Evolutionary conservation across 2,888 invertebrate species (phyloP).

Genomic region (Epinotia ramella): DNA sequence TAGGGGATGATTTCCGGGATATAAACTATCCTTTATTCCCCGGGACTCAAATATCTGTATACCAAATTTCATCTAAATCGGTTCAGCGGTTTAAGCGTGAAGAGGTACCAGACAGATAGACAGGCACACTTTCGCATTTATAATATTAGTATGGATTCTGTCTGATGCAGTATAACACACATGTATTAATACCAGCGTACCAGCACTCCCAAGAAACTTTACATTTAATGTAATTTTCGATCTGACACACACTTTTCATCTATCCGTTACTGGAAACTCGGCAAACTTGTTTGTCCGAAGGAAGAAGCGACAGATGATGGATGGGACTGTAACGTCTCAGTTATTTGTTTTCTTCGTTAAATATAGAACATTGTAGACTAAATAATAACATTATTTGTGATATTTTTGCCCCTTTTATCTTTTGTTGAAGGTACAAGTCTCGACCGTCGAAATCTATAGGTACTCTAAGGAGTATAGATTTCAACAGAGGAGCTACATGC

Average conservation of each 20-base stretch:
- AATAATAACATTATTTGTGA: not conserved
- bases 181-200: not conserved
- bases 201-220: not conserved
- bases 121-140: too few relatives aligned
- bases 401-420: conserved; percentile 4
- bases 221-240: not conserved
- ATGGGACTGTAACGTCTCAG: conserved; percentile 1
- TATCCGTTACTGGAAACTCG: not conserved
- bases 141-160: too few relatives aligned
- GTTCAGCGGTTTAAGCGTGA: too few relatives aligned
- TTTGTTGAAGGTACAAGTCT: not conserved
- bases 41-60: too few relatives aligned
- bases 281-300: not conserved
- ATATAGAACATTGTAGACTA: not conserved
- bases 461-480: too few relatives aligned
- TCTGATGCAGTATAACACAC: too few relatives aligned
- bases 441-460: too few relatives aligned
- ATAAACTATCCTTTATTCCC: too few relatives aligned
- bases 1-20: too few relatives aligned
- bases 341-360: not conserved
- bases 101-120: too few relatives aligned
- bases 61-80: too few relatives aligned
- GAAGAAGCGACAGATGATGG: not conserved
- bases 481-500: too few relatives aligned
- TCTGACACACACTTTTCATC: not conserved